These are phyloP conservation scores for Tokudaia muenninki DNA, from an alignment of 2,797 vertebrate genomes.

Conservation along the genomic window DNA sequence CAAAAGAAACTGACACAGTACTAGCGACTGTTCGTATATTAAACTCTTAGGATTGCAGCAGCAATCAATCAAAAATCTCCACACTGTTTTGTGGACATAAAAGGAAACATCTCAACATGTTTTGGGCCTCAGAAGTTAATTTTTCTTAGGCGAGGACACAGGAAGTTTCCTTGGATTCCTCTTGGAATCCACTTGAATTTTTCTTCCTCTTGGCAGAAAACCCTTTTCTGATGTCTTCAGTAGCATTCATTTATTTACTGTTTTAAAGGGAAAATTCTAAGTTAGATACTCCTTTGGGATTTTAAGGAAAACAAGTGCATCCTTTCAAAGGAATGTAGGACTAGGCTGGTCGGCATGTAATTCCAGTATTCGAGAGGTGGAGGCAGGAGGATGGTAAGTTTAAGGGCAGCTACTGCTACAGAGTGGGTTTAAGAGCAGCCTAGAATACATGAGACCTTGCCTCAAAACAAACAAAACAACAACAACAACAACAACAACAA, in stretches of 20 bases:
- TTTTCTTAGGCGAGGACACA: neutral
- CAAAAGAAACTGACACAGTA: neutral
- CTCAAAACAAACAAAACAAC: neutral
- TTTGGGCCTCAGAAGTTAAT: neutral
- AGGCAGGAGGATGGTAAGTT: neutral
- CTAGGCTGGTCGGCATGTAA: neutral
- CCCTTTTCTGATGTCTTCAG: neutral
- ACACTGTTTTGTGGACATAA: neutral
- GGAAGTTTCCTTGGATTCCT: neutral
- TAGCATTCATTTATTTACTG: neutral
- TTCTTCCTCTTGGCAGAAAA: neutral
- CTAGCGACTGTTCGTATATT: neutral
- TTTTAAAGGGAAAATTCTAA: neutral
- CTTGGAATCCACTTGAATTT: neutral
- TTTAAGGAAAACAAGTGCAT: neutral
- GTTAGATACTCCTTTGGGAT: neutral
- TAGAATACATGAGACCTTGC: neutral
- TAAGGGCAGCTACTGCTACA: neutral
- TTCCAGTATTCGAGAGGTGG: neutral
- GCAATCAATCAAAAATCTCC: conserved; percentile 5
- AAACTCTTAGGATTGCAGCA: neutral
- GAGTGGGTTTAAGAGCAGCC: neutral
- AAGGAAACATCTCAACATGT: neutral
- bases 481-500: neutral
- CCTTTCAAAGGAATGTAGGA: neutral